These are phyloP conservation scores for Myotis daubentonii DNA, from an alignment of 2,797 vertebrate genomes.

Conservation along the genomic window DNA sequence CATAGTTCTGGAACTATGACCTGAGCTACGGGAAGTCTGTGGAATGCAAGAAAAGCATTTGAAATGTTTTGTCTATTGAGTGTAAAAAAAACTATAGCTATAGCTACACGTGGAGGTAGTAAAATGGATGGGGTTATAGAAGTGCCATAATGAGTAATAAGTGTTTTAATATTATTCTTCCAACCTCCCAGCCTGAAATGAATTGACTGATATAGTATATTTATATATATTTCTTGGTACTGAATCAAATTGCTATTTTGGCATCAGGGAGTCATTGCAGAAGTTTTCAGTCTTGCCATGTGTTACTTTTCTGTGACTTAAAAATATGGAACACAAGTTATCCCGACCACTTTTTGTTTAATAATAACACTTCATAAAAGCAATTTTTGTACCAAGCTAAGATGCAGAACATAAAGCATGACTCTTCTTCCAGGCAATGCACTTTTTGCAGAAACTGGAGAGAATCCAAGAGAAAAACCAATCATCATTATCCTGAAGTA, in stretches of 20 bases:
- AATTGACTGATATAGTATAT: background rate
- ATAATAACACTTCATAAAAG: constrained; percentile 20
- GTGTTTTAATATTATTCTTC: background rate
- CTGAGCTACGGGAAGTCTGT: background rate
- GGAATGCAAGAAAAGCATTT: background rate
- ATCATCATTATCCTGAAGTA: constrained; percentile 36
- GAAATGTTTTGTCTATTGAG: background rate
- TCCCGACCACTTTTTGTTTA: background rate
- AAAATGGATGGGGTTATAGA: constrained; percentile 35
- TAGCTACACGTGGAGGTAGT: background rate
- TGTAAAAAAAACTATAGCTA: background rate
- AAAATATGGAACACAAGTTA: constrained; percentile 46
- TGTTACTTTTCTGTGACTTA: constrained; percentile 36
- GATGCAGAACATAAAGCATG: background rate
- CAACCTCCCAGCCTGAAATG: background rate
- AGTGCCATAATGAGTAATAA: background rate
- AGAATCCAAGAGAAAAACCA: constrained; percentile 55
- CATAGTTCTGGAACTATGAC: background rate
- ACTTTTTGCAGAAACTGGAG: constrained; percentile 38
- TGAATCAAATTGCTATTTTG: constrained; percentile 41
- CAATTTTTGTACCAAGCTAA: background rate
- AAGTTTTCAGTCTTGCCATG: constrained; percentile 11
- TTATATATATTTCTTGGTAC: background rate
- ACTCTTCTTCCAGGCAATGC: background rate
- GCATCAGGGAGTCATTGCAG: background rate